phyloP scores from a whole-genome alignment of 2,113 vertebrate species.

The Sebastes fasciatus region DNA sequence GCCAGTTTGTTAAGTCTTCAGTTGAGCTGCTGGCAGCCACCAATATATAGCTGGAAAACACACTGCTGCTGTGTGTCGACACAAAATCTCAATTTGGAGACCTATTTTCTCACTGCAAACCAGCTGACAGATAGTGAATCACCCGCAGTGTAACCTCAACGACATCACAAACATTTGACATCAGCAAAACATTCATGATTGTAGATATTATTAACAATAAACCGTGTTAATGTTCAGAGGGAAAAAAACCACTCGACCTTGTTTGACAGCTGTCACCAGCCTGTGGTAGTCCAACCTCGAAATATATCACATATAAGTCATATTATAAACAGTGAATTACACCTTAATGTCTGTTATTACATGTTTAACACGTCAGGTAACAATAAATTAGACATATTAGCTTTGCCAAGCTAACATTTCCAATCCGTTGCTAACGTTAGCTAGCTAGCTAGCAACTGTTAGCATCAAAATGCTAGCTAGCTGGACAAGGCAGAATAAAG shows the following conservation, averaged over 20 bases:
- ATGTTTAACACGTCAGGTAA: not conserved
- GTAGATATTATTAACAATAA: slow-evolving; percentile 3
- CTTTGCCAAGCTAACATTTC: slow-evolving; percentile 59
- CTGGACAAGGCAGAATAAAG: slow-evolving; percentile 38
- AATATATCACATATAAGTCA: slow-evolving; percentile 76
- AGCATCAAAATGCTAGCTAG: slow-evolving; percentile 67
- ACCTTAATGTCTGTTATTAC: not conserved
- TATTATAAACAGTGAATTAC: slow-evolving; percentile 49
- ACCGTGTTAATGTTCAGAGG: slow-evolving; percentile 8
- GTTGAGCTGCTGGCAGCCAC: slow-evolving; percentile 77
- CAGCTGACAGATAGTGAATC: slow-evolving; percentile 38
- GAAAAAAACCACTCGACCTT: slow-evolving; percentile 75
- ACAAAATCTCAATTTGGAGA: slow-evolving; percentile 47
- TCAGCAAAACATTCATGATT: not conserved
- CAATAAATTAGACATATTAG: slow-evolving; percentile 48
- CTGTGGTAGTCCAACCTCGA: slow-evolving; percentile 78
- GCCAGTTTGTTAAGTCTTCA: slow-evolving; percentile 70
- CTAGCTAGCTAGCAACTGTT: slow-evolving; percentile 64
- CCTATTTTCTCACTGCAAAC: slow-evolving; percentile 40
- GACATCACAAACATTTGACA: not conserved
- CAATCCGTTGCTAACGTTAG: slow-evolving; percentile 67
- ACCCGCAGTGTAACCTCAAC: not conserved
- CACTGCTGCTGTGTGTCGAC: slow-evolving; percentile 49
- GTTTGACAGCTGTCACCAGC: slow-evolving; percentile 79
- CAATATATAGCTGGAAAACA: slow-evolving; percentile 38